Conservation (phyloP, 2,797 vertebrate species). For the Chaetodon trifasciatus region DNA sequence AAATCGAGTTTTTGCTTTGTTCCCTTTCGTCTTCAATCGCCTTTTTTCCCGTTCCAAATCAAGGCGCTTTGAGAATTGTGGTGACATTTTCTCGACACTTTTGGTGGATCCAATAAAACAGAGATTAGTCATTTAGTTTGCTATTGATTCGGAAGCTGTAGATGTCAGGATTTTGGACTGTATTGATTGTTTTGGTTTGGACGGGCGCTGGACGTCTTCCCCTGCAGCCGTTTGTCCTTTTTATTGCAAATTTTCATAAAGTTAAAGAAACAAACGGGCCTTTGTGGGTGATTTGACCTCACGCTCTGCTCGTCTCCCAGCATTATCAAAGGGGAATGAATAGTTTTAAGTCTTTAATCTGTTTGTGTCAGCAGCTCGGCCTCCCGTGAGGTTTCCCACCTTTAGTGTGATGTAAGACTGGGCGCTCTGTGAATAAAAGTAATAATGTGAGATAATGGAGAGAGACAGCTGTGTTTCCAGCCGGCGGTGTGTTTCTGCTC, state of each 20-base stretch:
- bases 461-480: constrained; percentile 27
- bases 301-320: background rate
- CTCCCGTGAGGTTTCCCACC: constrained; percentile 6
- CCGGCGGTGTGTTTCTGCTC: constrained; percentile 27
- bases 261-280: background rate
- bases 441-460: constrained; percentile 23
- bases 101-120: constrained; percentile 37
- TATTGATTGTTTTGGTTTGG: constrained; percentile 30
- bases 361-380: background rate
- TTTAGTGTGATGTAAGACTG: constrained; percentile 9
- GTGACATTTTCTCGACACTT: constrained; percentile 54
- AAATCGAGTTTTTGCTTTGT: background rate
- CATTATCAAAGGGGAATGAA: background rate
- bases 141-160: constrained; percentile 48
- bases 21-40: background rate
- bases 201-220: background rate
- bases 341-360: constrained; percentile 12
- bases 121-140: constrained; percentile 43
- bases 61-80: constrained; percentile 11
- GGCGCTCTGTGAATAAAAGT: constrained; percentile 10
- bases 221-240: background rate
- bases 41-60: background rate
- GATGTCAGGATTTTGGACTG: constrained; percentile 5
- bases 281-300: constrained; percentile 5
- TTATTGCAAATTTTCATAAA: background rate